Base-by-base conservation (phyloP, 2,113 vertebrate genomes). In the Recurvirostra avosetta region DNA sequence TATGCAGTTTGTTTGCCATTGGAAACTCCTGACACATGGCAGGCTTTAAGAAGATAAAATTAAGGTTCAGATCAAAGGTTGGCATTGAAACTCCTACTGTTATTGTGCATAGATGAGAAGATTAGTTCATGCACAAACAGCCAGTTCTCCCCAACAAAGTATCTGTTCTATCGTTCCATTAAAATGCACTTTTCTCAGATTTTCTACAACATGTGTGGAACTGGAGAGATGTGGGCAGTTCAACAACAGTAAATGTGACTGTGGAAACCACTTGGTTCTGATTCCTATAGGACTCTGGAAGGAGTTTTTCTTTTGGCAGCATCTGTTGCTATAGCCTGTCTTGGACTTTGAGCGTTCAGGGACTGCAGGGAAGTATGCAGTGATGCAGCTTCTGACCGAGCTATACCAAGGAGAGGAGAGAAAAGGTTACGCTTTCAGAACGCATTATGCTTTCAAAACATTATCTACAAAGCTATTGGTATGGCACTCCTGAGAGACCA, bases 181-280 rank as follows among this genome's bases (percentile, higher is more conserved):
- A 67, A 52, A 73, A 65, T 11, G 36, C 19, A 18, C 11, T 74
- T 78, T 47, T 34, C 81, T 45, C 40, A 56, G 16, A 41, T 56
- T 41, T 74, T 75, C 67, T 71, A 5, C 38, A 68, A 59, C 15
- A 5, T 1, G 12, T n/a, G 26, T 43, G 55, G 27, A 59, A 65
- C 61, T 45, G 25, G 32, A 70, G 21, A 68, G 50, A n/a, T 22
- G 61, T 23, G 45, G 27, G 56, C 45, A 47, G 36, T 19, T 38
- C 45, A 52, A 6, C 0, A 0, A 12, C 29, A 45, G 23, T 13
- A 17, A n/a, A 34, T 23, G 75, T 63, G 62, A 43, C 15, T 1
- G 0, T 19, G 30, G 75, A 43, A 47, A 73, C 55, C n/a, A 5
- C 53, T 22, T 15, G 21, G n/a, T 56, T 71, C 56, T 79, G 66